These are phyloP conservation scores for Pammene aurita DNA, from an alignment of 2,888 invertebrate species.

Conservation along the genomic window DNA sequence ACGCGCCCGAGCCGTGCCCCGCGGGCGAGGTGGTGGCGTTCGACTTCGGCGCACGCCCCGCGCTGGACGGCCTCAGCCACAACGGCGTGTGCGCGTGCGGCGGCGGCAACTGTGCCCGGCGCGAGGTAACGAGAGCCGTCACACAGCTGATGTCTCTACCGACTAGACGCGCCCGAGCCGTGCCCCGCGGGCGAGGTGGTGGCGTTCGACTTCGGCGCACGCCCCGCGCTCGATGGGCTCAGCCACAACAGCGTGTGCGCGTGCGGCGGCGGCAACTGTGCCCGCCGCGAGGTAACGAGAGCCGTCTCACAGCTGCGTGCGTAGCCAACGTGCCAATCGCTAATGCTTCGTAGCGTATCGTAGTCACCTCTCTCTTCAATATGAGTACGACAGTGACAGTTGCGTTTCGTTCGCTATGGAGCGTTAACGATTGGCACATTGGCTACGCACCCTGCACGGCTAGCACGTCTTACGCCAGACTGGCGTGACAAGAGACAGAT, in stretches of 20 bases:
- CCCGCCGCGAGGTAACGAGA: conserved; percentile 60
- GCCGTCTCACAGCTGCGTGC: too few relatives aligned
- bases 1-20: conserved; percentile 89
- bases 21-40: conserved; percentile 89
- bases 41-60: conserved; percentile 90
- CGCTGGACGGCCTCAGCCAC: conserved; percentile 91
- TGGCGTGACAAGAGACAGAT: too few relatives aligned
- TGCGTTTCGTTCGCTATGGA: too few relatives aligned
- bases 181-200: conserved; percentile 89
- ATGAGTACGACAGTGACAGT: too few relatives aligned
- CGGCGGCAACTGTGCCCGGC: conserved; percentile 80
- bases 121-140: conserved; percentile 57
- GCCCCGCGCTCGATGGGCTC: conserved; percentile 90
- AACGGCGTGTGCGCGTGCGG: conserved; percentile 92
- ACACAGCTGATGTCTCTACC: conserved; percentile 83
- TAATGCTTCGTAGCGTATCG: too few relatives aligned
- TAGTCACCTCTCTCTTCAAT: too few relatives aligned
- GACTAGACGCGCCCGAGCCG: conserved; percentile 90
- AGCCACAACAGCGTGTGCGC: conserved; percentile 93
- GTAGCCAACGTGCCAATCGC: too few relatives aligned
- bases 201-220: conserved; percentile 90
- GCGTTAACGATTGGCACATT: too few relatives aligned
- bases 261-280: conserved; percentile 86
- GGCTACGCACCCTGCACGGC: too few relatives aligned
- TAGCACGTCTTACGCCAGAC: too few relatives aligned